These are phyloP conservation scores for Ophion obscuratus DNA, from an alignment of 2,888 invertebrate genomes.

Conservation along the genomic window DNA sequence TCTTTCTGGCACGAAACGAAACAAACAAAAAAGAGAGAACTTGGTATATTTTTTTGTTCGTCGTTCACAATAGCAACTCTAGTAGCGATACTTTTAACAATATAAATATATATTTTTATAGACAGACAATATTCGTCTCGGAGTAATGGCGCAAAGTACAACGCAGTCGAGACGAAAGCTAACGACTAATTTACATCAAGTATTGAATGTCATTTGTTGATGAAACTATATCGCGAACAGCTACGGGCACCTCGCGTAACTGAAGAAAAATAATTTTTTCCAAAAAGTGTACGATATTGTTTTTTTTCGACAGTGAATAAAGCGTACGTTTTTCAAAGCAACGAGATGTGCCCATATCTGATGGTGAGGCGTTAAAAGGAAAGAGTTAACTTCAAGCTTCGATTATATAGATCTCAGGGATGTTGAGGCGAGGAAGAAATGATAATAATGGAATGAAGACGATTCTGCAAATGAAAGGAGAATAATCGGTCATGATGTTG, in stretches of 20 bases:
- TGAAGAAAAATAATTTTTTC: neutral
- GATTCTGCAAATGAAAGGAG: constrained; percentile 46
- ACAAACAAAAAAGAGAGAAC: constrained; percentile 30
- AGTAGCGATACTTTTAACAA: constrained; percentile 57
- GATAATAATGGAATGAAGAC: constrained; percentile 61
- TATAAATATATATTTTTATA: constrained; percentile 57
- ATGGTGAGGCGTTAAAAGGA: constrained; percentile 29
- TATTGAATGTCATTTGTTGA: constrained; percentile 57
- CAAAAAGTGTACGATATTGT: neutral
- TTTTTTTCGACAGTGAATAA: neutral
- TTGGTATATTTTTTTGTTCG: constrained; percentile 55
- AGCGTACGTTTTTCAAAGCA: constrained; percentile 5
- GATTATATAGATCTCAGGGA: constrained; percentile 34
- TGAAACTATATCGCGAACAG: constrained; percentile 31
- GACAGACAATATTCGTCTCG: constrained; percentile 61
- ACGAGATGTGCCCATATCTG: constrained; percentile 10
- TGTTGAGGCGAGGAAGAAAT: constrained; percentile 10
- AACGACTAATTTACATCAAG: constrained; percentile 57
- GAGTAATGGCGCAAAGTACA: constrained; percentile 56
- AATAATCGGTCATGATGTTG: constrained; percentile 54
- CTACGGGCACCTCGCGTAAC: neutral
- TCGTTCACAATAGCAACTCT: constrained; percentile 54
- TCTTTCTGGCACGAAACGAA: constrained; percentile 59
- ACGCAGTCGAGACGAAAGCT: constrained; percentile 62
- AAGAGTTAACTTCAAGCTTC: constrained; percentile 13